Percentiles rank a stretch among this genome's conserved stretches.
phyloP scores from a whole-genome alignment of 2,888 invertebrate species.

The Chymomyza caudatula region DNA sequence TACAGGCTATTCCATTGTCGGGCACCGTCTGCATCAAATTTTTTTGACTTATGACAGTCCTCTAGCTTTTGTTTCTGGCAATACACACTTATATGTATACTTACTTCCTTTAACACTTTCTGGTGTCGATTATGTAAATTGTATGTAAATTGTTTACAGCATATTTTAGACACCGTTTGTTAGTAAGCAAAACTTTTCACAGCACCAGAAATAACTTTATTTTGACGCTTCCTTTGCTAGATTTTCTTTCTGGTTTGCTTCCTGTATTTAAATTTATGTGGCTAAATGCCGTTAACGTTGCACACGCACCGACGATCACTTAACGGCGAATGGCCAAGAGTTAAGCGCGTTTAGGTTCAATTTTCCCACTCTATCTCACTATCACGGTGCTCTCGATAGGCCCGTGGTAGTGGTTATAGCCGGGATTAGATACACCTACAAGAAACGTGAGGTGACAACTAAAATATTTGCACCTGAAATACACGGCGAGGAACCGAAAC shows the following conservation, averaged over 20 bases:
- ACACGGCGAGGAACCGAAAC: not conserved
- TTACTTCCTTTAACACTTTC: constrained; percentile 62
- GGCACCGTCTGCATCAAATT: no score
- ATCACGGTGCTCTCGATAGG: not conserved
- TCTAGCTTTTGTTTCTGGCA: no score
- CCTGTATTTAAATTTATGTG: not conserved
- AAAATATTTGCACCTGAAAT: constrained; percentile 6
- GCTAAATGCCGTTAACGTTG: not conserved
- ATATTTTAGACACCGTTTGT: constrained; percentile 47
- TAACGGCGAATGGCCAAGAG: not conserved
- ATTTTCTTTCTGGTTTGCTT: not conserved
- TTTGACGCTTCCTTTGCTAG: not conserved
- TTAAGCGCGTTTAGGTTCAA: not conserved
- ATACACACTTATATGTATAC: constrained; percentile 17
- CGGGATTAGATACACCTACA: not conserved
- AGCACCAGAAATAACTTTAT: not conserved
- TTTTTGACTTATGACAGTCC: no score
- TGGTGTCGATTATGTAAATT: constrained; percentile 50
- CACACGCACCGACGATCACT: constrained; percentile 48
- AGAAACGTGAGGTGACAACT: not conserved
- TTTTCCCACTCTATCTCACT: not conserved
- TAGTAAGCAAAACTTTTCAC: not conserved
- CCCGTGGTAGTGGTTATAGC: not conserved
- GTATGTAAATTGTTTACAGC: constrained; percentile 27
- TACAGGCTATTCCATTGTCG: no score